phyloP scores from a whole-genome alignment of 2,888 invertebrate genomes.

The Tipula helvola region DNA sequence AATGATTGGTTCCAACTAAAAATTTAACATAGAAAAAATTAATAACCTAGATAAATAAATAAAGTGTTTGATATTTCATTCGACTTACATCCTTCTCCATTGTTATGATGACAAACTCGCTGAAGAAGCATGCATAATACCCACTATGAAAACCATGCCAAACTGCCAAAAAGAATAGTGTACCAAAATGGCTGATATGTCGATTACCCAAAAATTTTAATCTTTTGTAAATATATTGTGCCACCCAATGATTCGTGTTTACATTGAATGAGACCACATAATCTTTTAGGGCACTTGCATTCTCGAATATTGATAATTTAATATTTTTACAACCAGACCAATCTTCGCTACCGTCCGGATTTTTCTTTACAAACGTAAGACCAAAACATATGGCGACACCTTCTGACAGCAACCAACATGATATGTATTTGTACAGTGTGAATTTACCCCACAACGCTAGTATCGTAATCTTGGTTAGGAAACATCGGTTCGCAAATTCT shows the following conservation, averaged over 20 bases:
- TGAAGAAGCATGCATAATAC: slow-evolving; percentile 84
- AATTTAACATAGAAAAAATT: slow-evolving; percentile 19
- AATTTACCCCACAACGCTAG: slow-evolving; percentile 77
- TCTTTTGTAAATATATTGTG: slow-evolving; percentile 87
- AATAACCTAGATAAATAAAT: neutral
- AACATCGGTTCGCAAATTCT: slow-evolving; percentile 41
- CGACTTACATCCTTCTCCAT: slow-evolving; percentile 68
- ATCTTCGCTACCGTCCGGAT: slow-evolving; percentile 59
- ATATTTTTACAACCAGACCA: slow-evolving; percentile 93
- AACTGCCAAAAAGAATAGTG: slow-evolving; percentile 76
- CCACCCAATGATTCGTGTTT: slow-evolving; percentile 91
- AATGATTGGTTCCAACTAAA: slow-evolving; percentile 44
- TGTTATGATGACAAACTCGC: slow-evolving; percentile 79
- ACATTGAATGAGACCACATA: slow-evolving; percentile 89
- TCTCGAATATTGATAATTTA: slow-evolving; percentile 67
- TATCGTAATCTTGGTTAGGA: slow-evolving; percentile 48
- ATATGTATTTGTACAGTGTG: slow-evolving; percentile 81
- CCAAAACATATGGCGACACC: slow-evolving; percentile 55
- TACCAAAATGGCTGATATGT: slow-evolving; percentile 64
- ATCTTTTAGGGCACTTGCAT: slow-evolving; percentile 70
- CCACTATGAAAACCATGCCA: slow-evolving; percentile 96
- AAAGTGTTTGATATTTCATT: neutral
- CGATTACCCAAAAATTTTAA: slow-evolving; percentile 81
- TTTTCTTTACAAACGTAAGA: slow-evolving; percentile 45
- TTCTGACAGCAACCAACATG: slow-evolving; percentile 85